Conservation (phyloP, 1,140 invertebrate genomes). For the Drosophila dunni region DNA sequence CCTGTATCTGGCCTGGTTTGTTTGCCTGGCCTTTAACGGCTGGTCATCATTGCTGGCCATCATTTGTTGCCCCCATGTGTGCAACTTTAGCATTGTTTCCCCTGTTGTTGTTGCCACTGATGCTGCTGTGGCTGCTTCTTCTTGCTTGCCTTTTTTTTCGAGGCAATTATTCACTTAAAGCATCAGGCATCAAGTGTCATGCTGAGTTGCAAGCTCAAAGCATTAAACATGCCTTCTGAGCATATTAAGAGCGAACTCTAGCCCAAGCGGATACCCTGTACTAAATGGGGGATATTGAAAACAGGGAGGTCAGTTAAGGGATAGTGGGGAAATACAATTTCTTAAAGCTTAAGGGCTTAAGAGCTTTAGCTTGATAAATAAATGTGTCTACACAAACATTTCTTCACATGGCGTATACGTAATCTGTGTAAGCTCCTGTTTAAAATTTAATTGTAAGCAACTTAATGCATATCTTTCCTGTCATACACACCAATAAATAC, state of each 20-base stretch:
- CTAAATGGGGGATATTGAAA: neutral
- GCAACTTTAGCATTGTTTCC: slow-evolving; percentile 41
- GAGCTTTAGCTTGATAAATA: too few relatives aligned
- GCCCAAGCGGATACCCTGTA: slow-evolving; percentile 36
- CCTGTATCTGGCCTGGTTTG: slow-evolving; percentile 48
- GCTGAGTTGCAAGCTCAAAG: slow-evolving; percentile 76
- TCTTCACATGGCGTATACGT: too few relatives aligned
- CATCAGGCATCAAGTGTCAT: slow-evolving; percentile 76
- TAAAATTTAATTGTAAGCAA: too few relatives aligned
- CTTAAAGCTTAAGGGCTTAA: too few relatives aligned
- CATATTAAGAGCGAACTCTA: slow-evolving; percentile 37
- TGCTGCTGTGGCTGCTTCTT: slow-evolving; percentile 23
- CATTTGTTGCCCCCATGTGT: slow-evolving; percentile 28
- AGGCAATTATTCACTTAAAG: slow-evolving; percentile 82
- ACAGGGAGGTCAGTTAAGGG: neutral
- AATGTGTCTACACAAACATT: too few relatives aligned
- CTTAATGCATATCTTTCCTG: too few relatives aligned
- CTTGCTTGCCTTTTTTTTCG: slow-evolving; percentile 46
- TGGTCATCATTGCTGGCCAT: slow-evolving; percentile 51
- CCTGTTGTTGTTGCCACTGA: neutral
- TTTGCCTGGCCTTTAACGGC: slow-evolving; percentile 45
- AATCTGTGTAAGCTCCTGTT: too few relatives aligned
- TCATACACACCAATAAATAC: neutral
- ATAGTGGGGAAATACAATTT: too few relatives aligned
- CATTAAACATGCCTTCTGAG: slow-evolving; percentile 40